Conservation (phyloP, 1,140 invertebrate species). For the Zaprionus taronus region DNA sequence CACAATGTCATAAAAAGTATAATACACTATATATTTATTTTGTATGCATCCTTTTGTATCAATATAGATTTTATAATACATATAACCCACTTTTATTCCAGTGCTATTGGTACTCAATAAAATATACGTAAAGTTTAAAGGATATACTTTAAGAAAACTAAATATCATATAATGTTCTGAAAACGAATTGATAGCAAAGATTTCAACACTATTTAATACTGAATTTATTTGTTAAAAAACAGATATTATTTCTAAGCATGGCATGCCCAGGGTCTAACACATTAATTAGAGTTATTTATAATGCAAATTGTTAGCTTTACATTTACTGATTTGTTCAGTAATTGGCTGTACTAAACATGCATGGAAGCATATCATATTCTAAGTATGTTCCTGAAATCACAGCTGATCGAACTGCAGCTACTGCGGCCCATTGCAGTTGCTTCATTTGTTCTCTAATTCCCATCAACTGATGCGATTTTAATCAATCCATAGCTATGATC, state of each 20-base stretch:
- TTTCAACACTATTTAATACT: too few relatives aligned
- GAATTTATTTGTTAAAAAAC: too few relatives aligned
- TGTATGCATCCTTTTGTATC: background rate
- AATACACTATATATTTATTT: background rate
- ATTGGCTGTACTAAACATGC: background rate
- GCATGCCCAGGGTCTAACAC: background rate
- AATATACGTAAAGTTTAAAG: background rate
- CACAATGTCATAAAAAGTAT: background rate
- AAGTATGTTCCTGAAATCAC: background rate
- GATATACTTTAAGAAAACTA: background rate
- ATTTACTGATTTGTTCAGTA: background rate
- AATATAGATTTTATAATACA: background rate
- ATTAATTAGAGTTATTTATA: background rate
- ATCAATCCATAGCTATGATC: background rate
- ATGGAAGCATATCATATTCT: background rate
- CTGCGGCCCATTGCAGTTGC: background rate
- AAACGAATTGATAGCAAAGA: background rate
- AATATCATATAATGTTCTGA: background rate
- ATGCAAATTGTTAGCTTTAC: background rate
- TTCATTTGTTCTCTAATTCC: slow-evolving; percentile 1
- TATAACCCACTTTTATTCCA: background rate
- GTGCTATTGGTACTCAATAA: background rate
- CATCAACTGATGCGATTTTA: background rate
- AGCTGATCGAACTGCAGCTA: background rate
- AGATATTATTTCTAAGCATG: background rate